Evolutionary conservation across 2,888 invertebrate genomes (phyloP).

Genomic region (Tetragonula carbonaria): DNA sequence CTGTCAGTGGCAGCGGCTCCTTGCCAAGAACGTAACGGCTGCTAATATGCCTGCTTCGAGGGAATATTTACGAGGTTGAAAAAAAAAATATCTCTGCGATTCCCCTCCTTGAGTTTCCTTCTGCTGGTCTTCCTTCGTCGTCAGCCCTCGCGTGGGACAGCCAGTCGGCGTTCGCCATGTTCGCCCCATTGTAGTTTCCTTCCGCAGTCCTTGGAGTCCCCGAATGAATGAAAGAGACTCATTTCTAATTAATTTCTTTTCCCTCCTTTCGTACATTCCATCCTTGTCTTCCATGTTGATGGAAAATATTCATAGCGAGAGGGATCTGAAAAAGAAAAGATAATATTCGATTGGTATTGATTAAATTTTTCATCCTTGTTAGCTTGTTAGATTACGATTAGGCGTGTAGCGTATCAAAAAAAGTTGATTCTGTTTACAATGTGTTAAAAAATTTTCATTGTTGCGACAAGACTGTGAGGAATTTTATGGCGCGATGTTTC

Average conservation of each 20-base stretch:
- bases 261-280: background rate
- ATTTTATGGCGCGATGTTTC: too few relatives aligned
- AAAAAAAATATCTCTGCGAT: conserved; percentile 69
- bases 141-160: conserved; percentile 29
- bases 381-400: too few relatives aligned
- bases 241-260: background rate
- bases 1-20: conserved; percentile 83
- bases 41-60: conserved; percentile 80
- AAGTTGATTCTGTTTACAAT: too few relatives aligned
- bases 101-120: conserved; percentile 49
- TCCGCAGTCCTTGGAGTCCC: background rate
- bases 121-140: conserved; percentile 45
- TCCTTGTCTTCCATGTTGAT: background rate
- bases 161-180: conserved; percentile 9
- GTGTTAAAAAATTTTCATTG: background rate
- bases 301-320: background rate
- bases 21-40: conserved; percentile 81
- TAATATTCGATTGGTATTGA: background rate
- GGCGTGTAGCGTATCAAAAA: too few relatives aligned
- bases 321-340: background rate
- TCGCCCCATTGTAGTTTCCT: background rate
- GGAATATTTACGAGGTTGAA: conserved; percentile 81
- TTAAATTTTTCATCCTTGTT: background rate
- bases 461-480: background rate
- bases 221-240: background rate